A percentile compares a stretch with the other conserved stretches of the same genome.
These are phyloP conservation scores for Premnoplex brunnescens DNA, from an alignment of 2,797 vertebrate genomes.

Conservation along the genomic window DNA sequence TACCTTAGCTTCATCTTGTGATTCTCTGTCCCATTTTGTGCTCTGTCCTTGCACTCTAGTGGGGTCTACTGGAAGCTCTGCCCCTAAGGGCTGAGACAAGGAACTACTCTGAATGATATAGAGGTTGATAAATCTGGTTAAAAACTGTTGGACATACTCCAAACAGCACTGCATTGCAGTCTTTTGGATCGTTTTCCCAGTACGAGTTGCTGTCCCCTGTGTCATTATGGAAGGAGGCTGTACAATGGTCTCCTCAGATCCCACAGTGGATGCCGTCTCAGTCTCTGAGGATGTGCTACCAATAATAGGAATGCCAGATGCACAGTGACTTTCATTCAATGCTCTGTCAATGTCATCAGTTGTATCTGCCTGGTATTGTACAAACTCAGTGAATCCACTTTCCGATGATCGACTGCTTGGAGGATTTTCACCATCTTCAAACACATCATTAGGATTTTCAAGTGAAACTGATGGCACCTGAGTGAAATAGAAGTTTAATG, in stretches of 20 bases:
- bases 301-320: constrained; percentile 61
- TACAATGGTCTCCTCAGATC: constrained; percentile 79
- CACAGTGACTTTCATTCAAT: constrained; percentile 53
- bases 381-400: constrained; percentile 93
- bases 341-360: constrained; percentile 80
- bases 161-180: constrained; percentile 97
- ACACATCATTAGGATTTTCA: constrained; percentile 84
- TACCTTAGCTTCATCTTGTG: constrained; percentile 66
- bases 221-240: constrained; percentile 56
- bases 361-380: constrained; percentile 89
- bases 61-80: constrained; percentile 62
- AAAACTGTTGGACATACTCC: constrained; percentile 95
- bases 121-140: constrained; percentile 89
- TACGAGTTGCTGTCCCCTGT: constrained; percentile 62
- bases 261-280: constrained; percentile 79
- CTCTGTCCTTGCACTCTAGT: constrained; percentile 59
- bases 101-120: constrained; percentile 82
- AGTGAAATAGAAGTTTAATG: constrained; percentile 10
- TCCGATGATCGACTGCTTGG: constrained; percentile 84
- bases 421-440: constrained; percentile 86
- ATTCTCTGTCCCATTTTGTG: constrained; percentile 71
- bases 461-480: constrained; percentile 73
- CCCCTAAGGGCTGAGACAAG: constrained; percentile 63
- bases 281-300: constrained; percentile 80
- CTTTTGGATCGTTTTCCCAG: constrained; percentile 85